phyloP scores from a whole-genome alignment of 2,797 vertebrate species.

The Synanceia verrucosa region DNA sequence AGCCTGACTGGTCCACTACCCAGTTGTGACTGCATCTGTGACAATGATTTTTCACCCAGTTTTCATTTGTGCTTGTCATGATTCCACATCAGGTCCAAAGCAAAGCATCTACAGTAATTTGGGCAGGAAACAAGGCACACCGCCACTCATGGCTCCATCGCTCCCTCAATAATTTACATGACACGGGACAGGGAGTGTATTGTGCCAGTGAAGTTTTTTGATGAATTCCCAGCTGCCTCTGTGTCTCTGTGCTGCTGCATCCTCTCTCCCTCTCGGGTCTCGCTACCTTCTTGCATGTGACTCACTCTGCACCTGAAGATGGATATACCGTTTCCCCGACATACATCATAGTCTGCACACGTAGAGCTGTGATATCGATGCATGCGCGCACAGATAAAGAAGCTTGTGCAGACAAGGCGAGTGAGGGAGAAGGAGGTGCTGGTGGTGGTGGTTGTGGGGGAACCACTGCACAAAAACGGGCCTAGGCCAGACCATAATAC shows the following conservation, averaged over 20 bases:
- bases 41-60: neutral
- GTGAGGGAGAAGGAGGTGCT: neutral
- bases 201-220: conserved; percentile 49
- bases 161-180: conserved; percentile 55
- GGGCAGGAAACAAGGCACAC: conserved; percentile 7
- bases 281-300: conserved; percentile 16
- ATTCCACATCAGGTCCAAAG: neutral
- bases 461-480: conserved; percentile 62
- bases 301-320: conserved; percentile 61
- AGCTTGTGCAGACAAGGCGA: conserved; percentile 2
- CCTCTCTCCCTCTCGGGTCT: conserved; percentile 23
- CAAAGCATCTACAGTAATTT: neutral
- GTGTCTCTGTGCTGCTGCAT: conserved; percentile 41
- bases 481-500: conserved; percentile 73
- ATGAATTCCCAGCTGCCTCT: conserved; percentile 51
- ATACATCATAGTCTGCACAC: conserved; percentile 38
- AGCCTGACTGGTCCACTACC: conserved; percentile 8
- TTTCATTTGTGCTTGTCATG: neutral
- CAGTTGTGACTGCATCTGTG: conserved; percentile 14
- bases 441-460: neutral
- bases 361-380: conserved; percentile 15
- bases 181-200: conserved; percentile 25
- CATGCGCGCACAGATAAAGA: conserved; percentile 15
- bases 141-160: neutral
- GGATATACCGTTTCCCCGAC: conserved; percentile 48